These are phyloP conservation scores for Malurus splendens DNA, from an alignment of 2,797 vertebrate genomes.

Conservation along the genomic window DNA sequence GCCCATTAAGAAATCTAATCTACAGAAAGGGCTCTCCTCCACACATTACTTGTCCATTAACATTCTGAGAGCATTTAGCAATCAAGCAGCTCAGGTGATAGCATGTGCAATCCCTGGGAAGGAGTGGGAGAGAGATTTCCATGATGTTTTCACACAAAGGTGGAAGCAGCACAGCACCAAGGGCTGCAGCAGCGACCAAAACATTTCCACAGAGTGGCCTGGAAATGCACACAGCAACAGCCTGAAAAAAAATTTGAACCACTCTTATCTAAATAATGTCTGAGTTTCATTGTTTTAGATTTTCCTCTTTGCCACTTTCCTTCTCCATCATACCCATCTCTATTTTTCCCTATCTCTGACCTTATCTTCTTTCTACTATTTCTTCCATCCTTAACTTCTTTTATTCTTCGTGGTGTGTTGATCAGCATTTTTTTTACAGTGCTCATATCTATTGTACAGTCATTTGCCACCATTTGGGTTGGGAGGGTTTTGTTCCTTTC, in stretches of 20 bases:
- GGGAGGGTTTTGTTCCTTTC: neutral
- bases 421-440: neutral
- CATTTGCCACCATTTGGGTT: neutral
- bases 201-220: neutral
- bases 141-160: neutral
- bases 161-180: neutral
- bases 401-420: neutral
- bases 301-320: neutral
- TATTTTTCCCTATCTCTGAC: neutral
- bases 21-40: constrained; percentile 6
- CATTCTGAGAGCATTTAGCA: constrained; percentile 7
- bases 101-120: neutral
- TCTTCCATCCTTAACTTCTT: neutral
- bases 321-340: neutral
- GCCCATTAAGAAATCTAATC: constrained; percentile 56
- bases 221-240: neutral
- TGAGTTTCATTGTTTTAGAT: neutral
- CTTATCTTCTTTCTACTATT: neutral
- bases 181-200: neutral
- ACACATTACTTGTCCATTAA: constrained; percentile 28
- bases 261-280: neutral
- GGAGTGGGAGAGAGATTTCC: neutral
- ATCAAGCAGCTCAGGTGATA: neutral
- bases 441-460: neutral
- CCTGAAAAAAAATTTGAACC: neutral